phyloP scores from a whole-genome alignment of 2,797 vertebrate genomes.

The Craterocephalus amniculus region DNA sequence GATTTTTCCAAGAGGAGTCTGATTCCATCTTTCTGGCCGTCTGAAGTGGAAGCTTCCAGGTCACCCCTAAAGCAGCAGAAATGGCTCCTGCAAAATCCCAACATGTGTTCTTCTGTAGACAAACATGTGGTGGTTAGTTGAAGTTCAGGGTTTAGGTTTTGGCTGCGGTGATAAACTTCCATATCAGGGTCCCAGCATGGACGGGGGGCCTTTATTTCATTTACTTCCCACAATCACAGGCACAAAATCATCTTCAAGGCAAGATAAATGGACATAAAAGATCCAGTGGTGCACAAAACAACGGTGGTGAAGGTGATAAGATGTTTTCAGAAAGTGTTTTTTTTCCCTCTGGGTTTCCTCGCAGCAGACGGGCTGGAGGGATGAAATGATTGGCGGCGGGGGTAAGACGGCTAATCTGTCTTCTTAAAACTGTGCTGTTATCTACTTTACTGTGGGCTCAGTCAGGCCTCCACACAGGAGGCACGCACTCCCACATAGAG shows the following conservation, averaged over 20 bases:
- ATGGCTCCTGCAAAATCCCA: conserved; percentile 31
- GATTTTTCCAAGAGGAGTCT: conserved; percentile 23
- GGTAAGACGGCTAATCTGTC: conserved; percentile 70
- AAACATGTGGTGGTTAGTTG: conserved; percentile 38
- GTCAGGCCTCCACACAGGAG: conserved; percentile 62
- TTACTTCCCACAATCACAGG: conserved; percentile 67
- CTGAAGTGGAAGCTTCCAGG: conserved; percentile 34
- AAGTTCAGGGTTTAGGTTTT: conserved; percentile 40
- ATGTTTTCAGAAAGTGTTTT: conserved; percentile 44
- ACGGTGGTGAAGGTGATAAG: conserved; percentile 64
- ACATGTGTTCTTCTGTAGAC: conserved; percentile 36
- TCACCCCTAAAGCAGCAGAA: conserved; percentile 19
- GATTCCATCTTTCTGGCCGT: conserved; percentile 17
- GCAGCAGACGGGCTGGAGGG: conserved; percentile 52
- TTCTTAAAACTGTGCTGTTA: conserved; percentile 63
- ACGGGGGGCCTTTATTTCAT: conserved; percentile 72
- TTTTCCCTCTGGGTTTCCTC: conserved; percentile 33
- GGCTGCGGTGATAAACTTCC: conserved; percentile 35
- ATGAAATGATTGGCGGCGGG: conserved; percentile 73
- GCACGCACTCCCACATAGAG: conserved; percentile 57
- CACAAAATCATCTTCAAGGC: conserved; percentile 56
- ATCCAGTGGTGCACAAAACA: conserved; percentile 44
- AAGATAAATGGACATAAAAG: conserved; percentile 68
- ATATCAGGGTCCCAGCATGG: conserved; percentile 44
- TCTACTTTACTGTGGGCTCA: conserved; percentile 62